Evolutionary conservation across 2,113 vertebrate genomes (phyloP), one percentile per base, ranked within the genome.

Genomic region (Menura novaehollandiae): DNA sequence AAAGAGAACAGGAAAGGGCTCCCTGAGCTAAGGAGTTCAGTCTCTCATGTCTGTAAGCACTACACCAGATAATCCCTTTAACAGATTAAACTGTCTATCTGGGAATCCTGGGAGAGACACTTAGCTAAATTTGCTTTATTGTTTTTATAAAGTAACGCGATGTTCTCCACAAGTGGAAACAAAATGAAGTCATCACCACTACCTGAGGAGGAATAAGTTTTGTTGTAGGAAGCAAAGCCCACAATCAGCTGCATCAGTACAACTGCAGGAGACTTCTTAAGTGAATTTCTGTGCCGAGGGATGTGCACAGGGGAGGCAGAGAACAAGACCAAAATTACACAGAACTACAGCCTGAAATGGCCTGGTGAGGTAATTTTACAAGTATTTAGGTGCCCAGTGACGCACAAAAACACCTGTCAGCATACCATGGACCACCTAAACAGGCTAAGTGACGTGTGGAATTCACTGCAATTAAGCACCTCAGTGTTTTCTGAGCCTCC

Each of bases 21-120:
- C 62, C 79, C 76, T 5, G 5, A 88, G 30, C 32, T 49, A 66
- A 90, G 85, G 41, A 64, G 53, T 44, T 85, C 71, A 84, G 41
- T 10, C 49, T 68, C 79, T 62, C 16, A 1, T 51, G 79, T 63
- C 53, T 56, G 44, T 52, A 56, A 91, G 66, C 62, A 37, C 85
- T 16, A 59, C 41, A 72, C 37, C 76, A 43, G 6, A 41, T 85
- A 90, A 94, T 69, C 82, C 84, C 95, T 64, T 93, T 77, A 86
- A 63, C 94, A 92, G 96, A 97, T 97, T 95, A 95, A 95, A 92
- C 28, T 77, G 88, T 56, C 91, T 85, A 92, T 56, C 91, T 87
- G 93, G 64, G 94, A 97, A 97, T 95, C 85, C 92, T 89, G 56
- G 90, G 85, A 89, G 96, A 96, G 95, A 95, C 79, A 96, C 93